phyloP scores from a whole-genome alignment of 2,888 invertebrate species.

The Parnassius glacialis region DNA sequence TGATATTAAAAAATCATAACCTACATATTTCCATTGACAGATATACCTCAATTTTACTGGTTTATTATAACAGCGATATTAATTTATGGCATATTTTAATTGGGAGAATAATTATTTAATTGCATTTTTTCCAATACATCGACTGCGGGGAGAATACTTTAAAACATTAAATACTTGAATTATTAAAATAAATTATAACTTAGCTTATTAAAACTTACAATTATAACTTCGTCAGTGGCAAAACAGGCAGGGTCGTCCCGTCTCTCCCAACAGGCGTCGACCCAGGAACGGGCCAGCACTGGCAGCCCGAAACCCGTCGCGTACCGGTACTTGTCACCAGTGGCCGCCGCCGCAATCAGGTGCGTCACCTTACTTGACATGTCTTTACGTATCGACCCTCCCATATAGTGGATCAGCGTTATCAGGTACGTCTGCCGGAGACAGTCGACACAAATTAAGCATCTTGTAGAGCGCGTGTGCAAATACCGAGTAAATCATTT shows the following conservation, averaged over 20 bases:
- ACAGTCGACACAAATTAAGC: not conserved
- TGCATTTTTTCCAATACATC: no score
- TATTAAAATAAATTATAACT: no score
- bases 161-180: no score
- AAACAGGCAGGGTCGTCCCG: conserved; percentile 85
- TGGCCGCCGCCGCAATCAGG: conserved; percentile 93
- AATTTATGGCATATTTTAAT: no score
- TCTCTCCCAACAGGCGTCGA: conserved; percentile 92
- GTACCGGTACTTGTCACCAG: conserved; percentile 96
- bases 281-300: conserved; percentile 94
- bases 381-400: conserved; percentile 96
- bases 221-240: conserved; percentile 85
- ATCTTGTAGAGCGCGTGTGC: not conserved
- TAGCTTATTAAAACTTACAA: conserved; percentile 66
- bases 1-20: conserved; percentile 2
- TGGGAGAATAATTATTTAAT: no score
- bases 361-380: conserved; percentile 94
- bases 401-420: conserved; percentile 96
- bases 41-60: no score
- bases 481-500: conserved; percentile 10
- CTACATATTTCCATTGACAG: not conserved
- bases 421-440: conserved; percentile 88
- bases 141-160: no score
- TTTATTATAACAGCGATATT: no score
- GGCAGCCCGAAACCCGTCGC: conserved; percentile 94